Percentiles rank a stretch among this genome's conserved stretches.
These are phyloP conservation scores for Struthidea cinerea DNA, from an alignment of 2,113 vertebrate species.

Conservation along the genomic window DNA sequence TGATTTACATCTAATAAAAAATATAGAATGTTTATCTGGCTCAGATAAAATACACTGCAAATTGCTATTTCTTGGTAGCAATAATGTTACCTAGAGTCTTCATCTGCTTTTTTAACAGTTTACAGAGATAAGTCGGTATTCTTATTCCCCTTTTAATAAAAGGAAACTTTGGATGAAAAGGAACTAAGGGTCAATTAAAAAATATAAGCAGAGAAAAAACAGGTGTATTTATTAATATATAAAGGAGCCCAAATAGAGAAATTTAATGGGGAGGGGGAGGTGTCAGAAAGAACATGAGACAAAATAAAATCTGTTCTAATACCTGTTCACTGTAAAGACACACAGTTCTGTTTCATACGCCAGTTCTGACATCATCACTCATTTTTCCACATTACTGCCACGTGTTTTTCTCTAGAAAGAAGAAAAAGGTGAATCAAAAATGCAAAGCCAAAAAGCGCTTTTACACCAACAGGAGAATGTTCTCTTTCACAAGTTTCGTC, in stretches of 20 bases:
- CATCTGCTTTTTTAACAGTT: neutral
- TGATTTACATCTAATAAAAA: neutral
- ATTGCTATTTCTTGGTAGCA: neutral
- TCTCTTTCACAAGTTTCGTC: neutral
- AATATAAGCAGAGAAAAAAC: neutral
- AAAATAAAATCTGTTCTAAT: neutral
- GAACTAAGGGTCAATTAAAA: neutral
- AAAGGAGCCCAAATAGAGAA: neutral
- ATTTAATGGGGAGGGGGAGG: neutral
- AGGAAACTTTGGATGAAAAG: neutral
- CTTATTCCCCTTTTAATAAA: neutral
- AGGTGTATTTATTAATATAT: neutral
- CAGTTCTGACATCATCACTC: neutral
- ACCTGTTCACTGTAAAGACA: neutral
- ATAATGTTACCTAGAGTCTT: neutral
- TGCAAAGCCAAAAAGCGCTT: neutral
- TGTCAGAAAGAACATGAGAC: neutral
- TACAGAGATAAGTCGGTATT: neutral
- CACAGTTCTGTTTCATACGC: neutral
- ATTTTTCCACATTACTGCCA: neutral
- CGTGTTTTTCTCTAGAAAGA: conserved; percentile 9
- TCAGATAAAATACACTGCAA: neutral
- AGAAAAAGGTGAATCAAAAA: neutral
- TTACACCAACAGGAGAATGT: neutral
- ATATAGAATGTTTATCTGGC: neutral